Conservation (phyloP, 2,113 vertebrate species). For the Scomber colias region DNA sequence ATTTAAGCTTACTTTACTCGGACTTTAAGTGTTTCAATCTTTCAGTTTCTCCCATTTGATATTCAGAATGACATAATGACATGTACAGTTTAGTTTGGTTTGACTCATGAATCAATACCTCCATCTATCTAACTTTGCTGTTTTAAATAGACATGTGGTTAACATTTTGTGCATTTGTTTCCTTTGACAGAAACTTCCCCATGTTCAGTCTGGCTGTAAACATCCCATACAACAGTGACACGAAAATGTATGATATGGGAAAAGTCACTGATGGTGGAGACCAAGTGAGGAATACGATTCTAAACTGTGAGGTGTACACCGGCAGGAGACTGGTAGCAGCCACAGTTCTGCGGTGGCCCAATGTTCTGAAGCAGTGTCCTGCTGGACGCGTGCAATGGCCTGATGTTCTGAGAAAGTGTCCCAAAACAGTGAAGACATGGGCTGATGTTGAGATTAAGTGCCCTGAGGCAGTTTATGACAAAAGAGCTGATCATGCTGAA, state of each 20-base stretch:
- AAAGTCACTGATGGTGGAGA: neutral
- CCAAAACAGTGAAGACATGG: neutral
- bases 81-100: too few relatives aligned
- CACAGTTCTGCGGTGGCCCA: conserved; percentile 10
- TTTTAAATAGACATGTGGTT: neutral
- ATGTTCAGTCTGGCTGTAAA: conserved; percentile 43
- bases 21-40: too few relatives aligned
- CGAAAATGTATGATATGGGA: accelerated
- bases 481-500: conserved; percentile 24
- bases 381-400: accelerated
- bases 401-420: accelerated
- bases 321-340: neutral
- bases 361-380: conserved; percentile 24
- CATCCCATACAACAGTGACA: neutral
- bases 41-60: too few relatives aligned
- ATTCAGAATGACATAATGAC: too few relatives aligned
- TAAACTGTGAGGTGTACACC: neutral
- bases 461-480: accelerated
- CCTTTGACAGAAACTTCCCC: neutral
- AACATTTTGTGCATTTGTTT: neutral
- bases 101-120: too few relatives aligned
- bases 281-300: accelerated
- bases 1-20: too few relatives aligned
- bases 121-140: too few relatives aligned
- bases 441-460: accelerated